These are phyloP conservation scores for Malurus splendens DNA, from an alignment of 2,797 vertebrate species.

Conservation along the genomic window DNA sequence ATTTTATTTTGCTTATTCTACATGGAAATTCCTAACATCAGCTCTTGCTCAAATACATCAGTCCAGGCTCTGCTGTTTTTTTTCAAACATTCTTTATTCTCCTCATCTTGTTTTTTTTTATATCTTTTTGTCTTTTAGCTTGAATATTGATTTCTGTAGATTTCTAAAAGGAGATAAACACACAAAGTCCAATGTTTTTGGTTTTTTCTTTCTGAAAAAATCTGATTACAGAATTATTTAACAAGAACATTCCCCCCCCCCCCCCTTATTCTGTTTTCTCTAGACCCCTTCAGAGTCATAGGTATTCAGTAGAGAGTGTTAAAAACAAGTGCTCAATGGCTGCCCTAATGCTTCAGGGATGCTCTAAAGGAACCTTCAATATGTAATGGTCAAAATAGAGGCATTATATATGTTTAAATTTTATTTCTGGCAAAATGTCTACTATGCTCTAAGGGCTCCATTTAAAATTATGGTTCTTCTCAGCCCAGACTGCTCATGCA, in stretches of 20 bases:
- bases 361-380: background rate
- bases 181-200: background rate
- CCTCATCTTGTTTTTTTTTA: background rate
- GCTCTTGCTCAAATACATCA: conserved; percentile 18
- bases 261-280: background rate
- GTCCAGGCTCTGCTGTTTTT: conserved; percentile 17
- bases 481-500: background rate
- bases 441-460: background rate
- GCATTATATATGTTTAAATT: background rate
- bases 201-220: background rate
- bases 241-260: background rate
- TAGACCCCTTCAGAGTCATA: background rate
- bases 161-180: background rate
- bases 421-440: background rate
- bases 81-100: conserved; percentile 28
- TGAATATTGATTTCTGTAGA: background rate
- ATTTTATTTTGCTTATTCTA: conserved; percentile 62
- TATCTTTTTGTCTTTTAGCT: conserved; percentile 2
- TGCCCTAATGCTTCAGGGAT: background rate
- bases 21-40: conserved; percentile 55
- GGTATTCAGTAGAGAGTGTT: background rate
- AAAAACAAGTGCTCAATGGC: background rate
- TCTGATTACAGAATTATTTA: background rate
- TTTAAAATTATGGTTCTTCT: background rate
- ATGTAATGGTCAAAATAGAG: background rate